A percentile compares a stretch with the other conserved stretches of the same genome.
Evolutionary conservation across 2,888 invertebrate genomes (phyloP).

Genomic region (Zaprionus lineosus): DNA sequence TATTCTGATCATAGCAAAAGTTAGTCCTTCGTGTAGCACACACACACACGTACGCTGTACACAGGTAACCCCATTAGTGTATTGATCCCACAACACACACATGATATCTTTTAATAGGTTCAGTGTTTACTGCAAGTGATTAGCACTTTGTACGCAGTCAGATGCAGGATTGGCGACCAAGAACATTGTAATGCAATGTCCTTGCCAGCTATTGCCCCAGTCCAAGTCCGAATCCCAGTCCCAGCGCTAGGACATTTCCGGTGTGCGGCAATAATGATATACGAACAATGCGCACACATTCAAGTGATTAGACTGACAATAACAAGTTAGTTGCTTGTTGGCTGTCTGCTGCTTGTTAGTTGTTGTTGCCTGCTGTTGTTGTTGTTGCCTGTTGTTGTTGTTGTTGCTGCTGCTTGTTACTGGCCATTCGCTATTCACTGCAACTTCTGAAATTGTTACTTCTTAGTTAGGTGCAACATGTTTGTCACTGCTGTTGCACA

Average conservation of each 20-base stretch:
- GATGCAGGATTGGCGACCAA: no score
- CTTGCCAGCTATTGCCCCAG: no score
- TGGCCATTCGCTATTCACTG: no score
- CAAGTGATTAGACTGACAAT: slow-evolving; percentile 57
- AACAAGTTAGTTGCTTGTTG: slow-evolving; percentile 51
- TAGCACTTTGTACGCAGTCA: not conserved
- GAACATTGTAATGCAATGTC: slow-evolving; percentile 25
- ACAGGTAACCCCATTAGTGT: slow-evolving; percentile 18
- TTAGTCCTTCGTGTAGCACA: no score
- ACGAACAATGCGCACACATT: slow-evolving; percentile 48
- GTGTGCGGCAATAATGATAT: slow-evolving; percentile 40
- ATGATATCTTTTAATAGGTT: not conserved
- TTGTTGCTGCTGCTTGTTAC: not conserved
- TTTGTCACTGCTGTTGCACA: slow-evolving; percentile 34
- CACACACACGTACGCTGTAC: not conserved
- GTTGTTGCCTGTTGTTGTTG: slow-evolving; percentile 14
- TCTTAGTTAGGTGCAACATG: slow-evolving; percentile 49
- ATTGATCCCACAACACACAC: slow-evolving; percentile 13
- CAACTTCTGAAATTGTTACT: no score
- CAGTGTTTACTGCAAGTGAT: slow-evolving; percentile 18
- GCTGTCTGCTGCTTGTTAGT: slow-evolving; percentile 2
- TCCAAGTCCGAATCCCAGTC: no score
- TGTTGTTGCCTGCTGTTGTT: slow-evolving; percentile 31
- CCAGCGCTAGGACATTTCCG: slow-evolving; percentile 34
- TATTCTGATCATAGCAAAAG: no score